These are phyloP conservation scores for Colaptes auratus DNA, from an alignment of 2,113 vertebrate genomes.

Conservation along the genomic window DNA sequence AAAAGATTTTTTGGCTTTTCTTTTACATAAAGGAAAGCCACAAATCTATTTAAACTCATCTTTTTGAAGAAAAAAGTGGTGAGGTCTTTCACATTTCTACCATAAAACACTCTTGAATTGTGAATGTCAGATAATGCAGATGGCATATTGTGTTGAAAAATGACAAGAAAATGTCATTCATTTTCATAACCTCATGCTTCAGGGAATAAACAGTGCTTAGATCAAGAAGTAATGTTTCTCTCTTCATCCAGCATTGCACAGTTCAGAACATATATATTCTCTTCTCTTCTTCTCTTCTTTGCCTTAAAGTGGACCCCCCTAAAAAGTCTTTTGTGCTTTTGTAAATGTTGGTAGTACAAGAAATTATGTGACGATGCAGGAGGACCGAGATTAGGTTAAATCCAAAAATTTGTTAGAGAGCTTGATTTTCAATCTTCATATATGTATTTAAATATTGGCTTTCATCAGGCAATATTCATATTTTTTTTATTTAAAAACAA, in stretches of 20 bases:
- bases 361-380: neutral
- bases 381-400: neutral
- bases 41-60: neutral
- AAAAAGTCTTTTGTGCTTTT: neutral
- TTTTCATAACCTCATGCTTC: conserved; percentile 2
- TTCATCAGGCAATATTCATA: neutral
- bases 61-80: neutral
- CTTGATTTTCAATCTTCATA: neutral
- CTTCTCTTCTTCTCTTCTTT: neutral
- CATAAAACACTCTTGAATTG: neutral
- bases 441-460: neutral
- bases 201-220: neutral
- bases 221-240: neutral
- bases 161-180: neutral
- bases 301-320: neutral
- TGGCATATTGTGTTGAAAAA: neutral
- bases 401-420: neutral
- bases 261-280: neutral
- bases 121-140: neutral
- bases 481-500: no score
- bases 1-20: neutral
- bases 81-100: neutral
- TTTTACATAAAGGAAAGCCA: neutral
- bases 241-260: neutral
- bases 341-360: neutral